Evolutionary conservation across 2,113 vertebrate species (phyloP).

Genomic region (Rhea pennata): DNA sequence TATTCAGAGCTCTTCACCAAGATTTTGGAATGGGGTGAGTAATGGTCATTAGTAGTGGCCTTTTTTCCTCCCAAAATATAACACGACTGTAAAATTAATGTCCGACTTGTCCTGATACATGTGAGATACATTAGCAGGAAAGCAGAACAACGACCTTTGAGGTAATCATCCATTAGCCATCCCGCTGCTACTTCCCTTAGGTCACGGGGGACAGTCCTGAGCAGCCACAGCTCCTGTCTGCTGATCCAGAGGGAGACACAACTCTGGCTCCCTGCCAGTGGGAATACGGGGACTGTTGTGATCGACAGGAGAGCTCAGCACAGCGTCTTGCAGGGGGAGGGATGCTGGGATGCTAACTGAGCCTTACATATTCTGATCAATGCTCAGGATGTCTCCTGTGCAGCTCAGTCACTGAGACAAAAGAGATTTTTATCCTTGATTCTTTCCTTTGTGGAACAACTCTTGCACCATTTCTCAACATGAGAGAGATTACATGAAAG

Average conservation of each 20-base stretch:
- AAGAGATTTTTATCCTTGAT: neutral
- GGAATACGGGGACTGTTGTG: neutral
- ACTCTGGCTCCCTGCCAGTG: neutral
- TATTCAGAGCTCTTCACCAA: neutral
- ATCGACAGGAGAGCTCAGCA: neutral
- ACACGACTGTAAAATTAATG: neutral
- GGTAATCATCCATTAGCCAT: neutral
- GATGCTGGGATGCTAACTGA: neutral
- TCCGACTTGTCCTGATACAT: neutral
- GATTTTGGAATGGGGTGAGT: neutral
- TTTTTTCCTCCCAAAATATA: neutral
- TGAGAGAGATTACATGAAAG: neutral
- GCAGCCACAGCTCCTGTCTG: neutral
- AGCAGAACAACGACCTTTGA: neutral
- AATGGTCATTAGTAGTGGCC: neutral
- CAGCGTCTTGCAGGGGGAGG: neutral
- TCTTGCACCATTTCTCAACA: neutral
- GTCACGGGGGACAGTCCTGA: neutral
- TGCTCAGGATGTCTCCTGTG: neutral
- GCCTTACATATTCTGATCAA: neutral
- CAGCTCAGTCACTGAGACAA: neutral
- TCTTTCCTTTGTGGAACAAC: neutral
- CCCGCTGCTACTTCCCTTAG: neutral
- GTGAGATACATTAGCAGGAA: neutral
- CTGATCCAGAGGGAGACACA: neutral